A percentile compares a stretch with the other conserved stretches of the same genome.
Conservation (phyloP, 2,888 invertebrate species). For the Nemoura dubitans region DNA sequence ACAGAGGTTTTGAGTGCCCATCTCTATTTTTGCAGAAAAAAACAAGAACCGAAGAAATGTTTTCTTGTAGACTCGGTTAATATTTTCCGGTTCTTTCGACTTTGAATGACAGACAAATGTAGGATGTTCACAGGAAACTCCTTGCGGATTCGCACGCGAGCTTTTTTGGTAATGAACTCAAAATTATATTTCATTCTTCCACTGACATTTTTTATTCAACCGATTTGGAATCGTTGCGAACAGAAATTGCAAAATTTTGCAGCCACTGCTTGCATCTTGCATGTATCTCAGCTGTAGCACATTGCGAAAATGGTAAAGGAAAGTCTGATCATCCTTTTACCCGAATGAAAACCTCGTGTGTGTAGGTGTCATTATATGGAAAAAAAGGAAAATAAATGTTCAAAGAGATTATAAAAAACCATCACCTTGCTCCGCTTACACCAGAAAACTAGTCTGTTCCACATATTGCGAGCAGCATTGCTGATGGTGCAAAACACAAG, state of each 20-base stretch:
- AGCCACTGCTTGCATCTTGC: no score
- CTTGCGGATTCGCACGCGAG: not conserved
- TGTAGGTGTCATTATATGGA: no score
- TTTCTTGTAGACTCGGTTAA: not conserved
- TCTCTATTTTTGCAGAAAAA: not conserved
- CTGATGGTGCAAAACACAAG: no score
- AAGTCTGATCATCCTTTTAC: no score
- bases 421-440: no score
- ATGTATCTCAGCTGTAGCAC: no score
- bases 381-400: no score
- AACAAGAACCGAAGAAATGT: not conserved
- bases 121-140: not conserved
- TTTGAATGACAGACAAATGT: not conserved
- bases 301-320: no score
- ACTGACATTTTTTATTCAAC: not conserved
- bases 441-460: not conserved
- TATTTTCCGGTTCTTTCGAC: not conserved
- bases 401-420: no score
- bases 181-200: not conserved
- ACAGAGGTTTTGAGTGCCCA: not conserved
- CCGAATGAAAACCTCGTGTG: no score
- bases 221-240: no score
- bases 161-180: not conserved
- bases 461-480: not conserved
- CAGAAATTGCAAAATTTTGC: no score